phyloP scores from a whole-genome alignment of 2,113 vertebrate species.

The Trogon melanurus region DNA sequence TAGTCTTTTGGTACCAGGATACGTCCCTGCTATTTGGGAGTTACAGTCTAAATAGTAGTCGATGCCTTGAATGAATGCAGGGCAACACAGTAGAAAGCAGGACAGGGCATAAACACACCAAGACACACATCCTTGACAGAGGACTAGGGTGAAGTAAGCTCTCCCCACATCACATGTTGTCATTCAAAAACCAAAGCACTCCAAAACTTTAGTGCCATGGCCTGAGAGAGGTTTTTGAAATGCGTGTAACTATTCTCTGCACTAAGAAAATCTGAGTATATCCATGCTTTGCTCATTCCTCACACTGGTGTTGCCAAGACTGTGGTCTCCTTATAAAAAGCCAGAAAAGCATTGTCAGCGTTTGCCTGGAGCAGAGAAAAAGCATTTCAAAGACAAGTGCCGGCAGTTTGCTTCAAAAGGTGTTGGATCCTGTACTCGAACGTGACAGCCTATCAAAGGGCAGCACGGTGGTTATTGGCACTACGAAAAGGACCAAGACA shows the following conservation, averaged over 20 bases:
- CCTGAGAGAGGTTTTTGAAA: not conserved
- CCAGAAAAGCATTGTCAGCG: not conserved
- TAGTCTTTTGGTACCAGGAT: not conserved
- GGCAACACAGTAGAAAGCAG: not conserved
- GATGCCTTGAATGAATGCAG: not conserved
- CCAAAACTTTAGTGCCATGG: not conserved
- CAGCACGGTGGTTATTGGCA: not conserved
- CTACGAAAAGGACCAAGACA: not conserved
- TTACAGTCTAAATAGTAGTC: not conserved
- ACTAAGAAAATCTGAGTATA: not conserved
- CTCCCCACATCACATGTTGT: not conserved
- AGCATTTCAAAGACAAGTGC: conserved; percentile 12
- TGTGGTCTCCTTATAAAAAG: not conserved
- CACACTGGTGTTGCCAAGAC: not conserved
- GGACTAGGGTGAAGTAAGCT: not conserved
- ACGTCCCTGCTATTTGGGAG: not conserved
- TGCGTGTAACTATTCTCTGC: not conserved
- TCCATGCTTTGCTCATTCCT: not conserved
- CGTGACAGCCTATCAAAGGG: not conserved
- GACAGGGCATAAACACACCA: not conserved
- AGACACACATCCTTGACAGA: not conserved
- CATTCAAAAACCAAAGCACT: not conserved
- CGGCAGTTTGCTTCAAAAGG: not conserved
- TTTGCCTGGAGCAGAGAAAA: not conserved
- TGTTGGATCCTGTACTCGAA: not conserved